A percentile compares a stretch with the other conserved stretches of the same genome.
phyloP scores from a whole-genome alignment of 2,797 vertebrate species.

The Sparidentex hasta region DNA sequence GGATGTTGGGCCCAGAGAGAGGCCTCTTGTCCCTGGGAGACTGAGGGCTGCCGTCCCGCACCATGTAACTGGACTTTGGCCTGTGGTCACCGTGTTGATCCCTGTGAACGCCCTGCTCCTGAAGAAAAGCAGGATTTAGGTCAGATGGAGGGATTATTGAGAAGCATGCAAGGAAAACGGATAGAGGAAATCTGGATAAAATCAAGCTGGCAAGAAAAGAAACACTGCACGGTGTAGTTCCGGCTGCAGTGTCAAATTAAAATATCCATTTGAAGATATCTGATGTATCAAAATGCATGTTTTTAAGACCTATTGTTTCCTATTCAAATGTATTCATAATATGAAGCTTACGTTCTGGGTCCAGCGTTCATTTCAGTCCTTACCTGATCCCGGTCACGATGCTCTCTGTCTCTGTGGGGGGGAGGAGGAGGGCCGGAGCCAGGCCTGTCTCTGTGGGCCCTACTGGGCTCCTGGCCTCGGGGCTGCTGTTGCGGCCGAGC shows the following conservation, averaged over 20 bases:
- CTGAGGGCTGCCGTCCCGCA: constrained; percentile 83
- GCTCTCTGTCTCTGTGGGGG: constrained; percentile 77
- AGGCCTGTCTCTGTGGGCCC: constrained; percentile 67
- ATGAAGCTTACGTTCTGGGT: neutral
- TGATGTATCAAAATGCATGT: neutral
- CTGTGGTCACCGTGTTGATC: constrained; percentile 85
- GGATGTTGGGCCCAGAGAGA: constrained; percentile 92
- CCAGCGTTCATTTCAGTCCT: neutral
- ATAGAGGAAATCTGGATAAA: neutral
- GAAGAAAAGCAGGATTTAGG: constrained; percentile 4
- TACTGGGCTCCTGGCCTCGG: constrained; percentile 87
- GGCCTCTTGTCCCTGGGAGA: constrained; percentile 92
- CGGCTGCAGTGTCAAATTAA: neutral
- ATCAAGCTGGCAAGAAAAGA: neutral
- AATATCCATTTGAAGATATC: neutral
- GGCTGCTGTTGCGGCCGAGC: constrained; percentile 85
- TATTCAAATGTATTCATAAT: neutral
- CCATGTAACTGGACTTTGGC: constrained; percentile 90
- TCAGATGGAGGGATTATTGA: neutral
- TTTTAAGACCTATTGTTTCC: too few species aligned
- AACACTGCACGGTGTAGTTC: neutral
- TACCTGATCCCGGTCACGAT: constrained; percentile 72
- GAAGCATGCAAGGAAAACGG: neutral
- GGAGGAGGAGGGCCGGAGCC: constrained; percentile 79
- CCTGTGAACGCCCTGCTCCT: constrained; percentile 77